Conservation (phyloP, 2,888 invertebrate genomes). For the Tenthredo notha region DNA sequence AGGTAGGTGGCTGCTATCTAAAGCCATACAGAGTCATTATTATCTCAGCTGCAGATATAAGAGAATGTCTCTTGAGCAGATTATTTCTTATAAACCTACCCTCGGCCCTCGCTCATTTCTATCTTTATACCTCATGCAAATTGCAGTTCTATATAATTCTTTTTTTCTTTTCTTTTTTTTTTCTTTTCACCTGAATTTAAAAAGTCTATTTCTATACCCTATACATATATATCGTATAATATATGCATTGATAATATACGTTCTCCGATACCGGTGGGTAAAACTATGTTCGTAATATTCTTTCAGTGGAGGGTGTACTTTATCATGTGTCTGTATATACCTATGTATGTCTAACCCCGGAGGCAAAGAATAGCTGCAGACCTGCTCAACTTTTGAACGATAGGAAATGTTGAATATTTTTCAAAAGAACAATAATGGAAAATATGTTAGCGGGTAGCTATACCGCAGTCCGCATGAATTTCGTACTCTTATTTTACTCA, state of each 20-base stretch:
- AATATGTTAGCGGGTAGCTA: neutral
- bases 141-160: neutral
- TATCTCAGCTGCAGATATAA: neutral
- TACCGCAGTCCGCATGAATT: neutral
- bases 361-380: neutral
- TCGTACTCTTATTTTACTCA: neutral
- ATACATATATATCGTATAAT: neutral
- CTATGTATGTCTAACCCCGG: neutral
- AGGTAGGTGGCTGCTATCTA: conserved; percentile 1
- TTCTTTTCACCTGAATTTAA: too few relatives aligned
- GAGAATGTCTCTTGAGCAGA: neutral
- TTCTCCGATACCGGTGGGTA: neutral
- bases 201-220: neutral
- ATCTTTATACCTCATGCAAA: neutral
- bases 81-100: neutral
- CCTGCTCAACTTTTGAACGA: neutral
- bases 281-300: conserved; percentile 42
- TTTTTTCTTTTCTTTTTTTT: neutral
- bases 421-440: neutral
- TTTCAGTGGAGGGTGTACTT: neutral
- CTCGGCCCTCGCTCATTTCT: neutral
- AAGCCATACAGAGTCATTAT: conserved; percentile 27
- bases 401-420: neutral
- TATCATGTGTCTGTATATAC: neutral
- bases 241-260: conserved; percentile 36